A percentile compares a stretch with the other conserved stretches of the same genome.
phyloP scores from a whole-genome alignment of 2,888 invertebrate genomes.

The Orchestes rusci region DNA sequence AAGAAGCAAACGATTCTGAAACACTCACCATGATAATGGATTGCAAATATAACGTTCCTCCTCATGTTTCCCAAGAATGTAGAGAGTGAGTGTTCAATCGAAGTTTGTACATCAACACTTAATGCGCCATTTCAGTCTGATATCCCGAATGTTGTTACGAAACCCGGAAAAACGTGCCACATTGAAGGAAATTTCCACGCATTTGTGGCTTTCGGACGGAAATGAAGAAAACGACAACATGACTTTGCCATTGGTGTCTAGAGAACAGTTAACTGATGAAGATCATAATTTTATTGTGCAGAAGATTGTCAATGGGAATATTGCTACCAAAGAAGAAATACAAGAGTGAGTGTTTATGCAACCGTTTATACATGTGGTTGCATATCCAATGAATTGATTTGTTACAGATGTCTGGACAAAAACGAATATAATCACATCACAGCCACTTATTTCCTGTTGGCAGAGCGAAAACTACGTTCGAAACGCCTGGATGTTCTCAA shows the following conservation, averaged over 20 bases:
- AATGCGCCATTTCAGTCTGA: conserved; percentile 57
- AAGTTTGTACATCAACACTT: background rate
- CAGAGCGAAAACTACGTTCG: conserved; percentile 82
- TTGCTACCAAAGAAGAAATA: conserved; percentile 91
- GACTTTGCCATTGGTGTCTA: conserved; percentile 75
- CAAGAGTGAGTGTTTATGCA: conserved; percentile 58
- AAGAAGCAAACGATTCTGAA: conserved; percentile 99
- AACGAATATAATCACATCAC: conserved; percentile 98
- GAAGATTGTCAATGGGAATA: conserved; percentile 93
- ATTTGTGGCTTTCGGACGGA: conserved; percentile 72
- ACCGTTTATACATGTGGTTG: conserved; percentile 1
- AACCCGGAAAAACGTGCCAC: conserved; percentile 88
- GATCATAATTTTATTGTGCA: conserved; percentile 88
- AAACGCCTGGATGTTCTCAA: conserved; percentile 60
- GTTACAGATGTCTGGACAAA: conserved; percentile 73
- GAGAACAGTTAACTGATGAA: conserved; percentile 84
- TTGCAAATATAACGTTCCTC: conserved; percentile 92
- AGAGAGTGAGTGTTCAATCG: conserved; percentile 52
- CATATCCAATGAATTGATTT: background rate
- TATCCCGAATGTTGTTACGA: conserved; percentile 86
- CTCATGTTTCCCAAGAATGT: conserved; percentile 80
- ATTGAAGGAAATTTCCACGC: conserved; percentile 77
- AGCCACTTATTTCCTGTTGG: conserved; percentile 94
- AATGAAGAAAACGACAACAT: conserved; percentile 48
- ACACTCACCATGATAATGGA: conserved; percentile 99